Conservation (phyloP, 2,113 vertebrate species). For the Pogona vitticeps region DNA sequence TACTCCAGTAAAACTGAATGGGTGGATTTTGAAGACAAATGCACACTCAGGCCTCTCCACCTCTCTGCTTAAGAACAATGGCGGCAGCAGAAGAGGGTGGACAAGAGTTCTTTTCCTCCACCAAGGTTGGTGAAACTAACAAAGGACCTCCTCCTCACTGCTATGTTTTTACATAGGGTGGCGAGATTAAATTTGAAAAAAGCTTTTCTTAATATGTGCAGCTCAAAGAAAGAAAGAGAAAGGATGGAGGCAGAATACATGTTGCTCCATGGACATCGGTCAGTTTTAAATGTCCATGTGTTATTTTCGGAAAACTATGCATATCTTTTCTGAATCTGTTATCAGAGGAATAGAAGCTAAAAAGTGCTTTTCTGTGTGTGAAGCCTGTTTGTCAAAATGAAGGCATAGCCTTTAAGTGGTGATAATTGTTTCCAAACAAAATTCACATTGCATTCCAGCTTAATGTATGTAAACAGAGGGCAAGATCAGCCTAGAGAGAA, state of each 20-base stretch:
- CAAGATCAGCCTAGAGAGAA: constrained; percentile 25
- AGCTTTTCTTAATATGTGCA: background rate
- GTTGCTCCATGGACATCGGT: too few relatives aligned
- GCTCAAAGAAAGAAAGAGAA: background rate
- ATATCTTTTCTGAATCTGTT: background rate
- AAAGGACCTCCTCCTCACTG: background rate
- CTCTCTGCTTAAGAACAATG: background rate
- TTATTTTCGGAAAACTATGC: background rate
- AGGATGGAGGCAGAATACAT: background rate
- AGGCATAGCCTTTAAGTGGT: background rate
- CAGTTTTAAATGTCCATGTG: background rate
- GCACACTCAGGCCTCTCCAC: background rate
- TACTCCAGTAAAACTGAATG: background rate
- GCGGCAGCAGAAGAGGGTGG: background rate
- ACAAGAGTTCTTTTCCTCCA: background rate
- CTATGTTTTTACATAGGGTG: background rate
- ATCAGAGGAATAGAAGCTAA: background rate
- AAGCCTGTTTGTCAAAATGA: background rate
- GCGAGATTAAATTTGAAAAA: background rate
- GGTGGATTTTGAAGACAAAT: background rate
- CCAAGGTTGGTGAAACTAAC: background rate
- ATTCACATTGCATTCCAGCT: constrained; percentile 15
- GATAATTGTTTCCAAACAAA: constrained; percentile 16
- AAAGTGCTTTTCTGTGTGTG: background rate
- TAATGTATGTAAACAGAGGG: constrained; percentile 36